These are phyloP conservation scores for Eurois occulta DNA, from an alignment of 2,888 invertebrate species.

Conservation along the genomic window DNA sequence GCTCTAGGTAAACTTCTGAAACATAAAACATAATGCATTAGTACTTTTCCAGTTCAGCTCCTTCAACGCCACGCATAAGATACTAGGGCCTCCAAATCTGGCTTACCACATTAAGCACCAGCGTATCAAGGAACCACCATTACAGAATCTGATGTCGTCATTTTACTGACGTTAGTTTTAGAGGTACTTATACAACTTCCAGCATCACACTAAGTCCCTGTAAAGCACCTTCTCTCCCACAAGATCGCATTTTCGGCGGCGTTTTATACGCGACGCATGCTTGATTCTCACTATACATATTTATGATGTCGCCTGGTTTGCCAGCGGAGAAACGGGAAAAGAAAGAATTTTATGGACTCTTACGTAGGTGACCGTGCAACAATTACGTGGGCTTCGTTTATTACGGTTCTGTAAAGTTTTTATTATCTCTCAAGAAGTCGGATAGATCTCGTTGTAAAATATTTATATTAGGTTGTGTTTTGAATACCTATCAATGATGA, in stretches of 20 bases:
- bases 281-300: constrained; percentile 90
- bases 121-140: not conserved
- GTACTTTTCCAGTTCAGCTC: not conserved
- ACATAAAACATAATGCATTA: not conserved
- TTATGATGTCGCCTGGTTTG: constrained; percentile 85
- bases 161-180: not conserved
- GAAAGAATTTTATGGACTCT: constrained; percentile 86
- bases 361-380: constrained; percentile 83
- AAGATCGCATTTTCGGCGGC: constrained; percentile 89
- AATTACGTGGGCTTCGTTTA: constrained; percentile 70
- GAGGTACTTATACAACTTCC: constrained; percentile 62
- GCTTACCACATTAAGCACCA: not conserved
- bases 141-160: not conserved
- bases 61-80: not conserved
- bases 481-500: constrained; percentile 16
- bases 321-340: constrained; percentile 77
- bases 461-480: not conserved
- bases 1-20: not conserved
- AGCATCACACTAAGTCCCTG: constrained; percentile 67
- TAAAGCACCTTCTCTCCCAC: constrained; percentile 80
- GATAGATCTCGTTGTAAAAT: not conserved
- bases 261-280: constrained; percentile 90
- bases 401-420: constrained; percentile 47
- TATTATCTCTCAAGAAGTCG: constrained; percentile 25
- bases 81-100: not conserved